Evolutionary conservation across 2,113 vertebrate genomes (phyloP).

Genomic region (Psilopsiagon aurifrons): DNA sequence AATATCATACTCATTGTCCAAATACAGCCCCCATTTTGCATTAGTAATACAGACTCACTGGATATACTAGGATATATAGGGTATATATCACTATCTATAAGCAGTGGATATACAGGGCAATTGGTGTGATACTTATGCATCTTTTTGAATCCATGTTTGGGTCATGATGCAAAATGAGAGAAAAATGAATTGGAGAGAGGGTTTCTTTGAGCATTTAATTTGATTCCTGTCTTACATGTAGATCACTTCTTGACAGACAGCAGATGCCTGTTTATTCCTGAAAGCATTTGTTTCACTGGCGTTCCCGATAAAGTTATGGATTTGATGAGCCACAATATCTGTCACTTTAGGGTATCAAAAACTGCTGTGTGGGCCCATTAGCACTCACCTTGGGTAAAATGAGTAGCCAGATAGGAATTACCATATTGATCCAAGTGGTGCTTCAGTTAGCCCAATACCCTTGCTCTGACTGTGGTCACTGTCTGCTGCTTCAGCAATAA

Average conservation of each 20-base stretch:
- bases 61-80: not conserved
- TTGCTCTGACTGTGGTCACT: not conserved
- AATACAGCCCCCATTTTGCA: rapidly evolving
- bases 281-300: not conserved
- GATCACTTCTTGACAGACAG: not conserved
- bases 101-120: not conserved
- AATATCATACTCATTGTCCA: not conserved
- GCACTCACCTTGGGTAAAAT: not conserved
- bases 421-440: not conserved
- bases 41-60: not conserved
- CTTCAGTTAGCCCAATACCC: not conserved
- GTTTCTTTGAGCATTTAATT: not conserved
- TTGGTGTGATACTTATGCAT: no score
- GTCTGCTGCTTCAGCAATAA: not conserved
- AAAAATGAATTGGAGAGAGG: not conserved
- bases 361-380: not conserved
- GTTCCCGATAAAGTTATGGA: not conserved
- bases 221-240: not conserved
- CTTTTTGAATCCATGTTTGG: not conserved
- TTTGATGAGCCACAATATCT: not conserved
- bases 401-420: not conserved
- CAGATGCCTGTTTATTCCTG: not conserved
- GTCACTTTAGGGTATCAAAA: not conserved
- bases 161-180: not conserved
- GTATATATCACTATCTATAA: not conserved